Base-by-base conservation (phyloP, 2,113 vertebrate genomes). In the Otocyon megalotis region DNA sequence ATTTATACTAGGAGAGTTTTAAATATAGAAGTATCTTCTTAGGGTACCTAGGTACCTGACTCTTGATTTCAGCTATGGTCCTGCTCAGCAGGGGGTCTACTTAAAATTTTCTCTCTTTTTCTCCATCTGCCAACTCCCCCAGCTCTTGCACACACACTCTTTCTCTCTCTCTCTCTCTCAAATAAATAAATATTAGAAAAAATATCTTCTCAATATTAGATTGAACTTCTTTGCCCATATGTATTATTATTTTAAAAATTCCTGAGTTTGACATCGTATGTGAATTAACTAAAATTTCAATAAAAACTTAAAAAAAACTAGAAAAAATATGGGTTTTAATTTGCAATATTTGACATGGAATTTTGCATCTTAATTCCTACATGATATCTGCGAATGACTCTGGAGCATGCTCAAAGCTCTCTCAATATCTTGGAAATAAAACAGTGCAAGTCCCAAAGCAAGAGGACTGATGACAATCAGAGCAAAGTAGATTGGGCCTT, bases 401-500 rank as follows among this genome's bases (percentile, higher is more conserved):
- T 81, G 16, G 65, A 53, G 1, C 10, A 5, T 5, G 4, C 4
- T 26, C 8, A 35, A 14, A 71, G 19, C 6, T 60, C 9, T 26
- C 37, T 19, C 0, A 3, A 2, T 54, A 13, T 32, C 3, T 0
- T 3, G 3, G 30, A 86, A 43, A 5, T 24, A 28, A 63, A 82
- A 30, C 2, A n/a, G 11, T 13, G 0, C 43, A 12, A 63, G 1
- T 48, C 4, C 3, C 26, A 77, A 43, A 91, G 32, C 8, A 50
- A 20, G 5, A 79, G 7, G 48, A 15, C 6, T 43, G 13, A 17
- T 48, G 8, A 12, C 32, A 28, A 11, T 9, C 12, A 28, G 28
- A 65, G 5, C 15, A 30, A 53, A 85, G 10, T 8, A 0, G 1
- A 13, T 43, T 26, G 3, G 20, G 28, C 0, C 8, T 5, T 54